Conservation (phyloP, 2,797 vertebrate genomes). For the Gadopsis bispinosus region DNA sequence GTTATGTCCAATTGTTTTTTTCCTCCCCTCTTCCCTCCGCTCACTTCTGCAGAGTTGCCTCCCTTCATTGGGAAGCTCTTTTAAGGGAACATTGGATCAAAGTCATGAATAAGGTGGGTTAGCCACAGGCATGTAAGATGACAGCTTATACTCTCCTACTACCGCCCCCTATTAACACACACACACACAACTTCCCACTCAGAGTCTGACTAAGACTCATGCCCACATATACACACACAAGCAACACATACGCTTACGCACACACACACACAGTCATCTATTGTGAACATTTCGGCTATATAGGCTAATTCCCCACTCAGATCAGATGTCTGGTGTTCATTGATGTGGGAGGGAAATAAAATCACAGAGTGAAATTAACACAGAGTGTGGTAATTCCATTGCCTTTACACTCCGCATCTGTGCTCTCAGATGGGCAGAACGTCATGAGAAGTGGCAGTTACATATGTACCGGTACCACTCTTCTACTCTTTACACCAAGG, state of each 20-base stretch:
- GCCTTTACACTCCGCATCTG: slow-evolving; percentile 58
- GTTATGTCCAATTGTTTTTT: slow-evolving; percentile 21
- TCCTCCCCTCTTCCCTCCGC: background rate
- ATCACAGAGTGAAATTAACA: slow-evolving; percentile 42
- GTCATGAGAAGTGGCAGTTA: slow-evolving; percentile 47
- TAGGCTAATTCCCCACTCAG: slow-evolving; percentile 62
- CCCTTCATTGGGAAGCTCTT: slow-evolving; percentile 22
- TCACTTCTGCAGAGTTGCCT: slow-evolving; percentile 23
- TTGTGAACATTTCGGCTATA: slow-evolving; percentile 55
- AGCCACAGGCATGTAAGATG: slow-evolving; percentile 59
- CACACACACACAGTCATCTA: slow-evolving; percentile 29
- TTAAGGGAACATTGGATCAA: slow-evolving; percentile 49
- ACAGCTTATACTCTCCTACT: slow-evolving; percentile 51
- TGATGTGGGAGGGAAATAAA: slow-evolving; percentile 64
- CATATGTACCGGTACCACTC: slow-evolving; percentile 5
- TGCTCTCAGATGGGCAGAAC: slow-evolving; percentile 44
- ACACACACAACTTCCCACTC: slow-evolving; percentile 53
- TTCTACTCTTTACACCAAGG: slow-evolving; percentile 6
- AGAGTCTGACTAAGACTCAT: slow-evolving; percentile 65
- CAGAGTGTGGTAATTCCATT: slow-evolving; percentile 61
- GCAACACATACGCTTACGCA: slow-evolving; percentile 28
- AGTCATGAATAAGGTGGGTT: slow-evolving; percentile 58
- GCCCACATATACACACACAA: slow-evolving; percentile 55
- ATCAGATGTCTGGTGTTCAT: slow-evolving; percentile 61
- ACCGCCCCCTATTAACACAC: slow-evolving; percentile 43